phyloP scores from a whole-genome alignment of 2,888 invertebrate species.

The Portevinia maculata region DNA sequence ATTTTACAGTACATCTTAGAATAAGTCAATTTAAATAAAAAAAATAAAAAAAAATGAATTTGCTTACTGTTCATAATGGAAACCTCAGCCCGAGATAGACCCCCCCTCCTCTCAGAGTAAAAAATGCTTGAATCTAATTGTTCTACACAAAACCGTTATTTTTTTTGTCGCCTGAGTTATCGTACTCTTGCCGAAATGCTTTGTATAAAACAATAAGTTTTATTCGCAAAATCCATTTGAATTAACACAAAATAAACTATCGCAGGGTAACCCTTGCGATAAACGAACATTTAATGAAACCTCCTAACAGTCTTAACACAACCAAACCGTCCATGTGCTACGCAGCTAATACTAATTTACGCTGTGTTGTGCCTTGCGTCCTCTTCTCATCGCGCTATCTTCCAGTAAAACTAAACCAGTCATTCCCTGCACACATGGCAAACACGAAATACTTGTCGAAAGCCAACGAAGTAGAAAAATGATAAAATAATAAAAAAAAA shows the following conservation, averaged over 20 bases:
- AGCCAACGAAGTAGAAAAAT: conserved; percentile 32
- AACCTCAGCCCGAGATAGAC: too few relatives aligned
- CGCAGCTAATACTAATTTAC: conserved; percentile 39
- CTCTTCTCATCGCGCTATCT: not conserved
- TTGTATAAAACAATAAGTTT: too few relatives aligned
- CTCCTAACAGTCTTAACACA: conserved; percentile 6
- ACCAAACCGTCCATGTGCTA: conserved; percentile 54
- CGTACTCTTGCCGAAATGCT: too few relatives aligned
- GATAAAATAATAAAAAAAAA: conserved; percentile 33
- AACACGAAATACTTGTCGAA: conserved; percentile 62
- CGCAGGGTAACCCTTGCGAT: conserved; percentile 29
- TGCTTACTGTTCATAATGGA: too few relatives aligned
- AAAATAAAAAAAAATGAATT: too few relatives aligned
- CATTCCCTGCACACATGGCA: conserved; percentile 28
- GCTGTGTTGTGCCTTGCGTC: not conserved
- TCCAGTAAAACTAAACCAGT: conserved; percentile 47
- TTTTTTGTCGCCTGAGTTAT: too few relatives aligned
- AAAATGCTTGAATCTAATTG: too few relatives aligned
- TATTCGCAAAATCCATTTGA: not conserved
- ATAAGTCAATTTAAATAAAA: too few relatives aligned
- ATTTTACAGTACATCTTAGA: too few relatives aligned
- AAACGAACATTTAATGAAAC: conserved; percentile 2
- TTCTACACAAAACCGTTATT: too few relatives aligned
- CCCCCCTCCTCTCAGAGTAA: too few relatives aligned
- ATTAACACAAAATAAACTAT: not conserved